Percentiles rank a stretch among this genome's conserved stretches.
These are phyloP conservation scores for Urophycis tenuis DNA, from an alignment of 2,797 vertebrate genomes.

Conservation along the genomic window DNA sequence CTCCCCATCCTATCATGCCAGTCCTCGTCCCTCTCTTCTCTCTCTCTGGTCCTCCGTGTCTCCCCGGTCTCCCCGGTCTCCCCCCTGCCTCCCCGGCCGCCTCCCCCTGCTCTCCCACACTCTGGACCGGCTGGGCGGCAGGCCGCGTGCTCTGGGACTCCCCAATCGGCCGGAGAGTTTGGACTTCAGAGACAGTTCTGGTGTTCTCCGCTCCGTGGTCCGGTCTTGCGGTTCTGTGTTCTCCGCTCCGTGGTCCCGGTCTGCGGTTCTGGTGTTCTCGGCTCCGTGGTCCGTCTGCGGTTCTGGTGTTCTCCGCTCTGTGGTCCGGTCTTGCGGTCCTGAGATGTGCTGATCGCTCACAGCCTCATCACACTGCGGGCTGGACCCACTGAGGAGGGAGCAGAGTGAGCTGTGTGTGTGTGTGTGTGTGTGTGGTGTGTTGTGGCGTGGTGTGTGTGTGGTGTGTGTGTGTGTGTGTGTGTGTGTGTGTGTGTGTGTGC, in stretches of 20 bases:
- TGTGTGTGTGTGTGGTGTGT: constrained; percentile 1
- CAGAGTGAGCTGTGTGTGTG: neutral
- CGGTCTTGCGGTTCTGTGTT: neutral
- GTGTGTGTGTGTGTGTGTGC: neutral
- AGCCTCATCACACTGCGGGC: neutral
- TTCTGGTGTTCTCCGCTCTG: neutral
- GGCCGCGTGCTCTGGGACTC: neutral
- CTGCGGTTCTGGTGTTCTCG: no score
- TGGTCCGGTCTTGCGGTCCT: neutral
- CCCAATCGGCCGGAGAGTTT: neutral
- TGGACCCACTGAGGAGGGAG: neutral
- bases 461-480: constrained; percentile 2
- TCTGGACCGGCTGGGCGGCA: neutral
- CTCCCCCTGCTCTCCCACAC: no score
- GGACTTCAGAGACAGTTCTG: neutral
- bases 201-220: neutral
- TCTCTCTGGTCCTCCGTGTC: neutral
- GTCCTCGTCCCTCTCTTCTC: neutral
- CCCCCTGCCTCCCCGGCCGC: neutral
- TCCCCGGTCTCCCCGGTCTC: neutral
- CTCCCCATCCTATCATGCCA: constrained; percentile 73
- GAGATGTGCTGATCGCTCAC: neutral
- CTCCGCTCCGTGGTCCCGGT: no score
- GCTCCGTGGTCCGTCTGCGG: neutral
- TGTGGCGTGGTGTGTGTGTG: constrained; percentile 3